Base-by-base conservation (phyloP, 35 echinoderm and acorn worm species). In the Acanthaster planci region DNA sequence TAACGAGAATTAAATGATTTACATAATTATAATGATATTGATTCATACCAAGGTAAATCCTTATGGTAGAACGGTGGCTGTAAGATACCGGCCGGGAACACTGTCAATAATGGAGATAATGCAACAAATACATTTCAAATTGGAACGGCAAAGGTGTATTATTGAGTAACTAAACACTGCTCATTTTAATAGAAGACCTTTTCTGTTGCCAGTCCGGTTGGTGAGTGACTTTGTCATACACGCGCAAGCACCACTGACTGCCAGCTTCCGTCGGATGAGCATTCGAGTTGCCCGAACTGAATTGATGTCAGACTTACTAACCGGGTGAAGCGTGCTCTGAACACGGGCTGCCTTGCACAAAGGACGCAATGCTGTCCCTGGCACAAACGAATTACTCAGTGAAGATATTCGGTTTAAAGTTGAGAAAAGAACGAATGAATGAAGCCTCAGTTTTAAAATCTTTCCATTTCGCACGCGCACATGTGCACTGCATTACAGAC, bases 31-130 rank as follows among this genome's bases (percentile, higher is more conserved):
- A 26, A 30, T 34, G 30, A 34, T 72, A 72, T 19, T 82, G 17
- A 64, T 51, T 50, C 50, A 36, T 52, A 86, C 81, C 81, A 64
- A 19, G 91, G 86, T 4, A 86, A 89, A 37, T 89, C 52, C 5
- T 79, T 51, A 58, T 93, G 81, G 72, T 94, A 94, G 55, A 94
- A 94, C 68, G 93, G 93, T 47, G 93, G 93, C 47, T 94, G 93
- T 18, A 94, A 84, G 22, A 94, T 94, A 1, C 88, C 93, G 19
- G 93, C 93, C 56, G 93, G 93, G 52, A 94, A 94, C 32, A 94
- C 93, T 94, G 59, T 5, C 84, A 93, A 9, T 29, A 77, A 39
- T n/a, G n/a, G n/a, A n/a, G n/a, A 84, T 67, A 80, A 89, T 14
- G 5, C 30, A 36, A 7, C 32, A 16, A 22, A 27, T 27, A 36